Percentiles rank a stretch among this genome's conserved stretches.
Conservation (phyloP, 2,113 vertebrate genomes). For the Gymnobelideus leadbeateri region DNA sequence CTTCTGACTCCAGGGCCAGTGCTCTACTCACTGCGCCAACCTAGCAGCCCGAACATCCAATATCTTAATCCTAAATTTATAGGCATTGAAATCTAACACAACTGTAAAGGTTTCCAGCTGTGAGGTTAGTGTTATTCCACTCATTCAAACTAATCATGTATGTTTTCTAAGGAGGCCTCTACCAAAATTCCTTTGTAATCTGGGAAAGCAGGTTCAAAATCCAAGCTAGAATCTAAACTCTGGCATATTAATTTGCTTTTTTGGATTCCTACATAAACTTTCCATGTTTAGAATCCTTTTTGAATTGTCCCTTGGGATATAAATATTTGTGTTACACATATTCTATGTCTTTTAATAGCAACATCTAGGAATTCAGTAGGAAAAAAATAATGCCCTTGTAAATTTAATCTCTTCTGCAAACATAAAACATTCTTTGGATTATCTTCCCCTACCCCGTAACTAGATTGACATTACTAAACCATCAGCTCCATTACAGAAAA, state of each 20-base stretch:
- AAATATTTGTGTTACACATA: slow-evolving; percentile 80
- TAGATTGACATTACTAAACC: slow-evolving; percentile 77
- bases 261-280: slow-evolving; percentile 80
- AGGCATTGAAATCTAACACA: slow-evolving; percentile 75
- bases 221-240: slow-evolving; percentile 75
- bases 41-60: not conserved
- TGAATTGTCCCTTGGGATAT: slow-evolving; percentile 77
- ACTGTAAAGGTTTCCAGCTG: slow-evolving; percentile 76
- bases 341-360: slow-evolving; percentile 80
- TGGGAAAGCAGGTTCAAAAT: slow-evolving; percentile 79
- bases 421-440: slow-evolving; percentile 73
- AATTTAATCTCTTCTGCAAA: slow-evolving; percentile 77
- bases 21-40: too few species aligned
- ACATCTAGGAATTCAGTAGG: slow-evolving; percentile 76
- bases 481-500: slow-evolving; percentile 42
- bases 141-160: slow-evolving; percentile 79
- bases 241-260: slow-evolving; percentile 79
- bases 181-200: slow-evolving; percentile 77
- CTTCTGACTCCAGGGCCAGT: too few species aligned
- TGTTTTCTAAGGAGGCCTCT: slow-evolving; percentile 75
- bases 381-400: slow-evolving; percentile 76
- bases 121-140: slow-evolving; percentile 78
- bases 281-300: slow-evolving; percentile 80
- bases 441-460: slow-evolving; percentile 55
- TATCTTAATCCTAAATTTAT: not conserved